Evolutionary conservation across 2,113 vertebrate species (phyloP).

Genomic region (Zingel zingel): DNA sequence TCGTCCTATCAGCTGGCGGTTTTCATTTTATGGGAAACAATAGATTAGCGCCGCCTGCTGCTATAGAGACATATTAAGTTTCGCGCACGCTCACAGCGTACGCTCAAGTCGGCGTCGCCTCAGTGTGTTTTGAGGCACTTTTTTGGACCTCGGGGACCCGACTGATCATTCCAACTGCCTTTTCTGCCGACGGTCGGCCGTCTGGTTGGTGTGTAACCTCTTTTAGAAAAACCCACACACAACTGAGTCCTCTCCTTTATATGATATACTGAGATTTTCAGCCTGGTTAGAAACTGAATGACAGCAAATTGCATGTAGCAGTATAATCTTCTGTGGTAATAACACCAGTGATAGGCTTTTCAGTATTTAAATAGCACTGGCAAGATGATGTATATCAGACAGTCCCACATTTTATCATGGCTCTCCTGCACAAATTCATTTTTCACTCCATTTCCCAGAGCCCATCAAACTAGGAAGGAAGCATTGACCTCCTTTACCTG

Average conservation of each 20-base stretch:
- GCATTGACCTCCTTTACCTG: constrained; percentile 41
- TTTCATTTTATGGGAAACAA: too few relatives aligned
- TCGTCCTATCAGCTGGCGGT: too few relatives aligned
- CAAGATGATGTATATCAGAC: neutral
- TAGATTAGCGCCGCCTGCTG: too few relatives aligned
- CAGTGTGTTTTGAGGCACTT: too few relatives aligned
- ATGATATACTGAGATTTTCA: neutral
- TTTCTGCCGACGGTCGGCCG: too few relatives aligned
- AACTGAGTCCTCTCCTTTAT: neutral
- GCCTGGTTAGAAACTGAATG: neutral
- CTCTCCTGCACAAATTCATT: constrained; percentile 31
- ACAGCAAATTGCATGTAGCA: neutral
- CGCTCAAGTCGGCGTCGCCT: too few relatives aligned
- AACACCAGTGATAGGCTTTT: neutral
- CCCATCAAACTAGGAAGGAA: constrained; percentile 31
- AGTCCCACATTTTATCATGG: constrained; percentile 19
- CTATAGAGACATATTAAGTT: too few relatives aligned
- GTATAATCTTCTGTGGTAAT: neutral
- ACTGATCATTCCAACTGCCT: too few relatives aligned
- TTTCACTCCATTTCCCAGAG: constrained; percentile 61
- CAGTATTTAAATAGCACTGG: neutral
- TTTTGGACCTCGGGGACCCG: too few relatives aligned
- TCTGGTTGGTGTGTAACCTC: too few relatives aligned
- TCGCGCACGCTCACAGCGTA: too few relatives aligned
- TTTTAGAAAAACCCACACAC: neutral